These are phyloP conservation scores for Phalanger gymnotis DNA, from an alignment of 2,797 vertebrate species.

Conservation along the genomic window DNA sequence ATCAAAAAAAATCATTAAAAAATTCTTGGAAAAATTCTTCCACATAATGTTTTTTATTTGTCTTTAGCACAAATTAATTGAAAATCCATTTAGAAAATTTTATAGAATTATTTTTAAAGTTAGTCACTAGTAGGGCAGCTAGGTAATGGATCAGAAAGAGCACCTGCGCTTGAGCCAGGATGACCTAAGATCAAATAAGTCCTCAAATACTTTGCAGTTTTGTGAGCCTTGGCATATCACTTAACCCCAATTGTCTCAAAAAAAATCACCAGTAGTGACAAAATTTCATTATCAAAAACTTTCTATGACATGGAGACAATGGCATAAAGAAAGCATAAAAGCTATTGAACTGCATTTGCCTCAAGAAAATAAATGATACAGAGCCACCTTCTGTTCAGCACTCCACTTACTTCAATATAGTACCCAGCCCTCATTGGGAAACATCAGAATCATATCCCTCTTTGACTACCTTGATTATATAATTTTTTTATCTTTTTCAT, in stretches of 20 bases:
- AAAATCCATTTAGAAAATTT: neutral
- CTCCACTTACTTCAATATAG: neutral
- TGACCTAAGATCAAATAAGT: no score
- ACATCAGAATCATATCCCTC: neutral
- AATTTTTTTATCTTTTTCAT: no score
- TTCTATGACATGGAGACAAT: neutral
- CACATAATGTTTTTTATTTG: neutral
- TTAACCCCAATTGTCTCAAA: no score
- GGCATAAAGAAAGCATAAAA: neutral
- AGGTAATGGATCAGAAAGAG: no score
- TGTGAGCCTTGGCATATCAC: no score
- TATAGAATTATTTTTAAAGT: neutral
- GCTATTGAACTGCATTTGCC: neutral
- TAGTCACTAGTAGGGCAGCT: neutral
- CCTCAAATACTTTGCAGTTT: no score
- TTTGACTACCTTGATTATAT: neutral
- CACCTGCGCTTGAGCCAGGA: no score
- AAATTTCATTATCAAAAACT: no score
- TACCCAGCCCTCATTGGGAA: neutral
- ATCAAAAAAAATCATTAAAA: no score
- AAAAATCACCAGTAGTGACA: no score
- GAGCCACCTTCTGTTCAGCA: neutral
- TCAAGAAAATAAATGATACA: neutral
- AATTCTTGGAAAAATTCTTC: neutral
- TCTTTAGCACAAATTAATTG: neutral